A percentile compares a stretch with the other conserved stretches of the same genome.
phyloP scores from a whole-genome alignment of 1,140 invertebrate species.

The Drosophila persimilis region DNA sequence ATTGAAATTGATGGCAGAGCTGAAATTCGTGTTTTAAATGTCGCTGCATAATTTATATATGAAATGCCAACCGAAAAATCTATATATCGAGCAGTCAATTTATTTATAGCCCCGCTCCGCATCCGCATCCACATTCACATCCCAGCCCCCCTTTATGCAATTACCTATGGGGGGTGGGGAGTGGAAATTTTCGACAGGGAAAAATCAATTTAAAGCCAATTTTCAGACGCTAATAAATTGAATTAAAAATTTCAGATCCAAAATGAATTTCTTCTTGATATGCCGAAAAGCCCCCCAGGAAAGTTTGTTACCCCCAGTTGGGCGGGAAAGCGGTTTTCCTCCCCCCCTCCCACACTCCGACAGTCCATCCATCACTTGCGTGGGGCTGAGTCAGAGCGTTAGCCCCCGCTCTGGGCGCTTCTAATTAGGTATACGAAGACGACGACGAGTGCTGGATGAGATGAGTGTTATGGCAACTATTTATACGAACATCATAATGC shows the following conservation, averaged over 20 bases:
- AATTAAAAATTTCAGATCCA: constrained; percentile 64
- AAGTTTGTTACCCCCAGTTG: constrained; percentile 1
- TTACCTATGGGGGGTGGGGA: constrained; percentile 16
- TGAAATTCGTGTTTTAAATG: constrained; percentile 68
- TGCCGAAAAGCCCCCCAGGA: constrained; percentile 15
- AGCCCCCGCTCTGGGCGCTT: constrained; percentile 42
- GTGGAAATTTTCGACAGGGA: constrained; percentile 5
- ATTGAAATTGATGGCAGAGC: constrained; percentile 55
- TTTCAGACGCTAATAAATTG: constrained; percentile 73
- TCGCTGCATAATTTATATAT: constrained; percentile 50
- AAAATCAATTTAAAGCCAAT: constrained; percentile 77
- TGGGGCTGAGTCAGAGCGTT: not conserved
- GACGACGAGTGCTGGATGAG: constrained; percentile 26
- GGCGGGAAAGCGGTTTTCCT: not conserved
- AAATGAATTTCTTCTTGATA: constrained; percentile 59
- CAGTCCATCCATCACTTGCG: constrained; percentile 3
- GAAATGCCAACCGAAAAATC: constrained; percentile 32
- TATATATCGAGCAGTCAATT: constrained; percentile 58
- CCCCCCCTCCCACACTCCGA: not conserved
- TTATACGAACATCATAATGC: constrained; percentile 55
- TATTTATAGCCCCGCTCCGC: constrained; percentile 21
- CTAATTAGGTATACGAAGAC: constrained; percentile 32
- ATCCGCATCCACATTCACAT: not conserved
- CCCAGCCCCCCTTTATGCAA: constrained; percentile 29
- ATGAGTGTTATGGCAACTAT: constrained; percentile 56